Evolutionary conservation across 2,797 vertebrate genomes (phyloP).

Genomic region (Orientallactaga sibirica): DNA sequence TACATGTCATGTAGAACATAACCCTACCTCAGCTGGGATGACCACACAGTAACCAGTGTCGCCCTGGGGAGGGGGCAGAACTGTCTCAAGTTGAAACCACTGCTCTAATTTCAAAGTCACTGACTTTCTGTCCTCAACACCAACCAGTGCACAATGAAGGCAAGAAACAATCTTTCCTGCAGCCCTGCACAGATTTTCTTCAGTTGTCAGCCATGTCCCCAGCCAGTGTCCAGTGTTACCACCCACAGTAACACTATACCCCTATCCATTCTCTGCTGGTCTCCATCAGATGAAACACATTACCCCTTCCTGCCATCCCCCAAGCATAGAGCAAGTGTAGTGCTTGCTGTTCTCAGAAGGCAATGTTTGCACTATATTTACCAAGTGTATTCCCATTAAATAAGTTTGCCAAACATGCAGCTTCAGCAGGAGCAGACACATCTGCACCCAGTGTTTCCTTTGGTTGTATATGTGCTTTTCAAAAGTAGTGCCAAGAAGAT

Average conservation of each 20-base stretch:
- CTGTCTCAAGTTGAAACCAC: background rate
- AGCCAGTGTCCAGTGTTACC: too few relatives aligned
- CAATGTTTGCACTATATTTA: slow-evolving; percentile 70
- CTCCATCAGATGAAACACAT: background rate
- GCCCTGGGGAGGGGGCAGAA: background rate
- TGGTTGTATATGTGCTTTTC: slow-evolving; percentile 38
- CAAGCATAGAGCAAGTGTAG: background rate
- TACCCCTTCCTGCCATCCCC: background rate
- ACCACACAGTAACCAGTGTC: background rate
- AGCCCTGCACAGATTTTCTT: background rate
- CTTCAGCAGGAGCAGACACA: slow-evolving; percentile 62
- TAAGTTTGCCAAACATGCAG: slow-evolving; percentile 61
- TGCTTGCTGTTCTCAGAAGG: background rate
- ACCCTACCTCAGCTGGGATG: background rate
- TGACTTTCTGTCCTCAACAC: background rate
- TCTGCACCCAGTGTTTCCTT: background rate
- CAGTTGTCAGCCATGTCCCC: background rate
- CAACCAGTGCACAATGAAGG: background rate
- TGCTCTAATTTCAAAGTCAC: background rate
- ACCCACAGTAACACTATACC: rapidly evolving
- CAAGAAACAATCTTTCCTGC: background rate
- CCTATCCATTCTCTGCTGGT: background rate
- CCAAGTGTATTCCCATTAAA: slow-evolving; percentile 50
- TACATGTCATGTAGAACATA: too few relatives aligned
- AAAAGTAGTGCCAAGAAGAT: background rate